Conservation (phyloP, 2,797 vertebrate genomes). For the Phataginus tricuspis region DNA sequence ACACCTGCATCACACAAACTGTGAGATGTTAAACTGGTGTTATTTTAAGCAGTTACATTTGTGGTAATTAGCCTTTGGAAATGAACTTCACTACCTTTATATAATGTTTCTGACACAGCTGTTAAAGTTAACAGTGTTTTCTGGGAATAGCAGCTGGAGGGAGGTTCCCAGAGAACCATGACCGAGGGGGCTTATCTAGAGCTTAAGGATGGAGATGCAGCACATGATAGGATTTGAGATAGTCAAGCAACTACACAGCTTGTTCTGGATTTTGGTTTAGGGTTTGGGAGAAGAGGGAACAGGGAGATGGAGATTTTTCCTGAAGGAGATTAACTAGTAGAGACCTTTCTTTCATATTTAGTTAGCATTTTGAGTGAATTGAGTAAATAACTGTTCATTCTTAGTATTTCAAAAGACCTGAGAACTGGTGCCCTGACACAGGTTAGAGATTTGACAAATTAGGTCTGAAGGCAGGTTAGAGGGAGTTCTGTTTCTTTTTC, state of each 20-base stretch:
- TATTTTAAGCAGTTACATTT: background rate
- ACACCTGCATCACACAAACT: no score
- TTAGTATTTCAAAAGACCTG: background rate
- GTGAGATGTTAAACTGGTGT: no score
- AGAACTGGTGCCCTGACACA: background rate
- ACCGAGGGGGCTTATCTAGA: background rate
- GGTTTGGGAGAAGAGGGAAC: background rate
- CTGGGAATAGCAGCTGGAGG: background rate
- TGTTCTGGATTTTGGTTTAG: background rate
- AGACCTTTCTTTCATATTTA: background rate
- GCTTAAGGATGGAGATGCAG: background rate
- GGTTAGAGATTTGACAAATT: background rate
- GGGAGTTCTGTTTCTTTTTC: background rate
- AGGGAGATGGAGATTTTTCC: background rate
- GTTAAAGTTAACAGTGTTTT: background rate
- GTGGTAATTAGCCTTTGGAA: background rate
- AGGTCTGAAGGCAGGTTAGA: background rate
- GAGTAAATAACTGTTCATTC: background rate
- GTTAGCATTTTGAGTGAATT: conserved; percentile 10
- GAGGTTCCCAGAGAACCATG: background rate
- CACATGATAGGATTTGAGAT: background rate
- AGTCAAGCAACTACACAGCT: background rate
- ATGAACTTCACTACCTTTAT: background rate
- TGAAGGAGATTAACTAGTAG: background rate
- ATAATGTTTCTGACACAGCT: background rate